Evolutionary conservation across 2,888 invertebrate genomes (phyloP).

Genomic region (Malachius bipustulatus): DNA sequence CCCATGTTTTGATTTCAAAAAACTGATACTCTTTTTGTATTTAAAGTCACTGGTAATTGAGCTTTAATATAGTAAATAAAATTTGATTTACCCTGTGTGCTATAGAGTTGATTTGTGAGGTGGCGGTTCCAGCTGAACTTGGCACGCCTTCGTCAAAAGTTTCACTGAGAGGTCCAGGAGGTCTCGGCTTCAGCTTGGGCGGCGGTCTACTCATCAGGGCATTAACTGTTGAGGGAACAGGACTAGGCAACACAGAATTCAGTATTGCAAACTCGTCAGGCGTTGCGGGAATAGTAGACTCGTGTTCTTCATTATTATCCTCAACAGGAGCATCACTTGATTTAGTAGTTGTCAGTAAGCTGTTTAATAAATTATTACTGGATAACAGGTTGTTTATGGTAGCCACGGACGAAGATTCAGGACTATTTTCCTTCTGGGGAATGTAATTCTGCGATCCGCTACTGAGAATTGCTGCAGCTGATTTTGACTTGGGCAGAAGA

Average conservation of each 20-base stretch:
- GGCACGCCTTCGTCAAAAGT: slow-evolving; percentile 31
- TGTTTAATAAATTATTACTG: slow-evolving; percentile 10
- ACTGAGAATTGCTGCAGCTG: slow-evolving; percentile 16
- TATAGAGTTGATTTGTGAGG: slow-evolving; percentile 32
- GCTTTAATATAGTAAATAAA: no score
- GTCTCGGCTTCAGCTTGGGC: slow-evolving; percentile 37
- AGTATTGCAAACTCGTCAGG: slow-evolving; percentile 24
- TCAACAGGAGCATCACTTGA: slow-evolving; percentile 12
- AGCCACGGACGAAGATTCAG: background rate
- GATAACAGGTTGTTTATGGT: slow-evolving; percentile 1
- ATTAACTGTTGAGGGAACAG: slow-evolving; percentile 27
- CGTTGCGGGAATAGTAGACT: slow-evolving; percentile 5
- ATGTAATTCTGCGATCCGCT: slow-evolving; percentile 29
- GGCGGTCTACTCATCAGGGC: slow-evolving; percentile 32
- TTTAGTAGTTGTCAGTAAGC: slow-evolving; percentile 10
- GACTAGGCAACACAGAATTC: slow-evolving; percentile 27
- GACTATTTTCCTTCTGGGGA: slow-evolving; percentile 23
- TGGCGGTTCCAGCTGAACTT: slow-evolving; percentile 31
- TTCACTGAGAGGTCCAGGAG: slow-evolving; percentile 37
- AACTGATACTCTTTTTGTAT: no score
- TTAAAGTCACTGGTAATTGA: no score
- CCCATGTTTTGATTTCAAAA: no score
- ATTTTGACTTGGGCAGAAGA: no score
- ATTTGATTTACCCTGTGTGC: slow-evolving; percentile 33
- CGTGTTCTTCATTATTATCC: slow-evolving; percentile 9